Conservation (phyloP, 2,888 invertebrate genomes). For the Rhogogaster chlorosoma region DNA sequence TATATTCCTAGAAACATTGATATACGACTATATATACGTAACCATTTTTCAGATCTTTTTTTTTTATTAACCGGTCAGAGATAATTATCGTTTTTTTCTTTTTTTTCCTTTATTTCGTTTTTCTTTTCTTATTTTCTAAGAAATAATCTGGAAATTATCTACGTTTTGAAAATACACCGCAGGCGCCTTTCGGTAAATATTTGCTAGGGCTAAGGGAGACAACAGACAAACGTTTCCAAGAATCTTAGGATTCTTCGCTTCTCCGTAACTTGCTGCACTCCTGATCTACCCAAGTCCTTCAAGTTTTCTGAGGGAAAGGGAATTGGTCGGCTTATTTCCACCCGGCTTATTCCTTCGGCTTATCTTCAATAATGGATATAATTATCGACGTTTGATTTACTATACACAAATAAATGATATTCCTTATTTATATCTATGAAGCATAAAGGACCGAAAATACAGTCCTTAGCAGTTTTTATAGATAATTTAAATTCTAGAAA, state of each 20-base stretch:
- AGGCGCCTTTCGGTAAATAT: slow-evolving; percentile 1
- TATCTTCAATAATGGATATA: not conserved
- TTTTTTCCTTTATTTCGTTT: too few species aligned
- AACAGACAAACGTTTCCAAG: slow-evolving; percentile 6
- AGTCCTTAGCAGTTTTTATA: not conserved
- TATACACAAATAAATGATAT: not conserved
- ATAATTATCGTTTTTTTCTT: not conserved
- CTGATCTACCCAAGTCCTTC: not conserved
- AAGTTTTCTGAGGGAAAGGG: not conserved
- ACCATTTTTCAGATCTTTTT: not conserved
- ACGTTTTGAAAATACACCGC: slow-evolving; percentile 4
- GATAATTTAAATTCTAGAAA: slow-evolving; percentile 2
- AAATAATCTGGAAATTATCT: not conserved
- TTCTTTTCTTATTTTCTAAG: not conserved
- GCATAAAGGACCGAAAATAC: not conserved
- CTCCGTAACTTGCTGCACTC: not conserved
- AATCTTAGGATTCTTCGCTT: slow-evolving; percentile 1
- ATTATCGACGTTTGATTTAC: not conserved
- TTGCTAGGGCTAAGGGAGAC: not conserved
- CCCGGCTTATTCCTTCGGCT: slow-evolving; percentile 1
- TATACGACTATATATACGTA: not conserved
- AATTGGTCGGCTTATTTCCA: not conserved
- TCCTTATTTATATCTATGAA: not conserved
- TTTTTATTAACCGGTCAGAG: not conserved
- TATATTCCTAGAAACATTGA: not conserved